phyloP scores from a whole-genome alignment of 2,113 vertebrate genomes.

The Pipa parva region DNA sequence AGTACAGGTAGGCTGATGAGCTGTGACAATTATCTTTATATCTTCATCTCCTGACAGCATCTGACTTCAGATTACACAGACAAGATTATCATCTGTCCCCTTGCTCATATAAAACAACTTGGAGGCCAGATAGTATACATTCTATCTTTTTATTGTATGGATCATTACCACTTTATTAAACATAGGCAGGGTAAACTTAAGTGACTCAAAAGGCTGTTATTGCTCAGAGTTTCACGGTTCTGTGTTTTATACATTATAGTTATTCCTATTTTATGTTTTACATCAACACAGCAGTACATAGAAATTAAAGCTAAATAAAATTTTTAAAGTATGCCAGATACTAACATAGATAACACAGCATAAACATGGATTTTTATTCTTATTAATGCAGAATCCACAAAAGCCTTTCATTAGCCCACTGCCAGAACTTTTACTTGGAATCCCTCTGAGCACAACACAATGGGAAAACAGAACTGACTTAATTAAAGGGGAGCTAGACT shows the following conservation, averaged over 20 bases:
- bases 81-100: slow-evolving; percentile 27
- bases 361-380: too few species aligned
- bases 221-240: slow-evolving; percentile 18
- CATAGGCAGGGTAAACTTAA: slow-evolving; percentile 3
- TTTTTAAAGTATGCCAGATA: too few species aligned
- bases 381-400: too few species aligned
- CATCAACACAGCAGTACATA: neutral
- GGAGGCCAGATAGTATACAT: neutral
- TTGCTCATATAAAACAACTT: neutral
- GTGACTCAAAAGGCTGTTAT: slow-evolving; percentile 3
- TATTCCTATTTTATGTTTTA: neutral
- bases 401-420: too few species aligned
- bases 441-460: too few species aligned
- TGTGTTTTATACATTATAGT: neutral
- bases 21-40: slow-evolving; percentile 14
- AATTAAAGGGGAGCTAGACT: too few species aligned
- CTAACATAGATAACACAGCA: too few species aligned
- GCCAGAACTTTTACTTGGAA: too few species aligned
- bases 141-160: slow-evolving; percentile 28
- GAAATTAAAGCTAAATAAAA: neutral
- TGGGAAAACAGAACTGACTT: too few species aligned
- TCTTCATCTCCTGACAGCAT: slow-evolving; percentile 8
- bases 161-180: slow-evolving; percentile 15
- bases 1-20: neutral
- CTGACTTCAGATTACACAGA: slow-evolving; percentile 22